Base-by-base conservation (phyloP, 2,113 vertebrate genomes). In the Bambusicola thoracicus region DNA sequence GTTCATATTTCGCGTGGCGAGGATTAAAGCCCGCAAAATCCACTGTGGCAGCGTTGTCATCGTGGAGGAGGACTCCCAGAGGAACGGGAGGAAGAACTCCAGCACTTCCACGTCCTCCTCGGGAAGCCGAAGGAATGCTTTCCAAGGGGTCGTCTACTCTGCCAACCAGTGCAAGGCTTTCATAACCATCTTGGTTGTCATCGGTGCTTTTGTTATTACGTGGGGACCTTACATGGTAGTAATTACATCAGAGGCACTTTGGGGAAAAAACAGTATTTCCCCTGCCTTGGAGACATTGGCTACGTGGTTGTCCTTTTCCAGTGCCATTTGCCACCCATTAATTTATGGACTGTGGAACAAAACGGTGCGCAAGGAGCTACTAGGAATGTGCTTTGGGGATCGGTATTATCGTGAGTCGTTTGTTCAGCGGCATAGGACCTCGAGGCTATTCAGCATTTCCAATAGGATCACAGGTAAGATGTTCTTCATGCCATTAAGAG, bases 321-420 rank as follows among this genome's bases (percentile, higher is more conserved):
- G 99, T 43, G 98, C 99, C 6, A 97, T 98, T 81, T 99, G 99
- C 95, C 99, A 99, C 87, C 99, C 99, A 0, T 97, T 99, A 12
- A 99, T 99, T 97, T 99, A 99, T 2, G 99, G 99, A 18, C 96
- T 99, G 70, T 99, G 99, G 99, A 99, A 99, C 95, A 99, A 99
- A 98, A 99, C 99, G 0, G 99, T 99, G 30, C 98, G 99, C 87
- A 99, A 99, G 95, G 99, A 99, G 41, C 98, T 99, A 8, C 97
- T 99, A 87, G 98, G 99, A 55, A 99, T 99, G 98, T 99, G 99
- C 96, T 99, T 99, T 9, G 99, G 99, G 36, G 99, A 99, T 89
- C 98, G 99, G 21, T 99, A 99, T 89, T 99, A 99, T 90, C 97
- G 99, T 21, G 99, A 99, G 93, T 98, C 99, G 0, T 99, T 99